Evolutionary conservation across 2,113 vertebrate species (phyloP).

Genomic region (Vidua macroura): DNA sequence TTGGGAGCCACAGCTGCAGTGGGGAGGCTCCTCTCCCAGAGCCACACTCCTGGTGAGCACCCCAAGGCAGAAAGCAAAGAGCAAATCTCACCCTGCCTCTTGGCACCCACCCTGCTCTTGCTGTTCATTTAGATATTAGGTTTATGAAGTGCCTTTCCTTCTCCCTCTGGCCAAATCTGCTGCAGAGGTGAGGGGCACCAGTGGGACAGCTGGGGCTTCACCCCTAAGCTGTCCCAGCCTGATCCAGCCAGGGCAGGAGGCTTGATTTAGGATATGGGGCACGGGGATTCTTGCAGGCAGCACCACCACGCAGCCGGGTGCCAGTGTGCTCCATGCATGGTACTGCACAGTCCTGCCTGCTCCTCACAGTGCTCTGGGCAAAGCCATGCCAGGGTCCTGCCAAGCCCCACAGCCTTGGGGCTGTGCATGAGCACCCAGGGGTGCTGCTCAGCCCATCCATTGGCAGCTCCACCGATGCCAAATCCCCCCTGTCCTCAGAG

Average conservation of each 20-base stretch:
- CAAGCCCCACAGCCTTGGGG: background rate
- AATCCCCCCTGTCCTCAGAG: rapidly evolving
- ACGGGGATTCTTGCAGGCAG: rapidly evolving
- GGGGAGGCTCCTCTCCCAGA: rapidly evolving
- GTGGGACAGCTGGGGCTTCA: background rate
- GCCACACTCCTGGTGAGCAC: background rate
- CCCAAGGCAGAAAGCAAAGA: background rate
- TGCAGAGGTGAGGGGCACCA: background rate
- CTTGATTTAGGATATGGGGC: background rate
- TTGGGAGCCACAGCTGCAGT: background rate
- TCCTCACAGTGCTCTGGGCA: background rate
- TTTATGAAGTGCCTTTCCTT: background rate
- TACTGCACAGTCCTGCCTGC: rapidly evolving
- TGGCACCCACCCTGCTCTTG: background rate
- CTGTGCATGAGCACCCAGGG: background rate
- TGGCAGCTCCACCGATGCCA: rapidly evolving
- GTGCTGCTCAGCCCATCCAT: background rate
- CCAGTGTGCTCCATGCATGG: rapidly evolving
- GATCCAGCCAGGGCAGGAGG: background rate
- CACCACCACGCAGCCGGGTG: background rate
- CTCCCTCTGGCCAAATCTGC: background rate
- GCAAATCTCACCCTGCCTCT: background rate
- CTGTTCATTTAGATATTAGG: rapidly evolving
- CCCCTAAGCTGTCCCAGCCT: background rate
- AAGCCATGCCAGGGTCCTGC: background rate